Conservation (phyloP, 2,113 vertebrate species). For the Uria aalge region DNA sequence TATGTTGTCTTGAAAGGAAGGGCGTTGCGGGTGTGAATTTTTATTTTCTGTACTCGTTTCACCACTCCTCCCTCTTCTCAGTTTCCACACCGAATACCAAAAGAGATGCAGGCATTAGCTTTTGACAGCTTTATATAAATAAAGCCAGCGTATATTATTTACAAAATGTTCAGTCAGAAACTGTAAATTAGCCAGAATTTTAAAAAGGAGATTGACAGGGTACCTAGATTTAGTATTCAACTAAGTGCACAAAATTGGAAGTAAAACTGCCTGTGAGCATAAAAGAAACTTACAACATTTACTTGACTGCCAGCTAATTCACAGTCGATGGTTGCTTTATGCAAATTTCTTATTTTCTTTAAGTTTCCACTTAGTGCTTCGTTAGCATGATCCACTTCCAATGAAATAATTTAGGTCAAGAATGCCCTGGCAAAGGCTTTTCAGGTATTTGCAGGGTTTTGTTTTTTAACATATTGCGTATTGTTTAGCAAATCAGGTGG, state of each 20-base stretch:
- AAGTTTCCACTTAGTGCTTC: conserved; percentile 20
- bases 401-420: background rate
- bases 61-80: background rate
- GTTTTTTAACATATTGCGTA: background rate
- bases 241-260: conserved; percentile 15
- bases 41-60: background rate
- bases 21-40: background rate
- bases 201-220: background rate
- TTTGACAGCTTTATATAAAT: background rate
- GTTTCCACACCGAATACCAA: background rate
- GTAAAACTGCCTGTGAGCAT: background rate
- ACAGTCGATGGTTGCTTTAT: background rate
- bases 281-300: background rate
- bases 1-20: background rate
- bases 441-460: background rate
- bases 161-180: background rate
- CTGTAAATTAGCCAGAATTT: background rate
- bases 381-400: background rate
- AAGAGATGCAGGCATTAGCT: background rate
- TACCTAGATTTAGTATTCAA: background rate
- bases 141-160: background rate
- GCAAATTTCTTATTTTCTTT: conserved; percentile 13
- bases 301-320: background rate
- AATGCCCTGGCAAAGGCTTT: background rate
- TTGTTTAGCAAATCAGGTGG: background rate